Base-by-base conservation (phyloP, 2,888 invertebrate genomes). In the Drosophila imparisetae region DNA sequence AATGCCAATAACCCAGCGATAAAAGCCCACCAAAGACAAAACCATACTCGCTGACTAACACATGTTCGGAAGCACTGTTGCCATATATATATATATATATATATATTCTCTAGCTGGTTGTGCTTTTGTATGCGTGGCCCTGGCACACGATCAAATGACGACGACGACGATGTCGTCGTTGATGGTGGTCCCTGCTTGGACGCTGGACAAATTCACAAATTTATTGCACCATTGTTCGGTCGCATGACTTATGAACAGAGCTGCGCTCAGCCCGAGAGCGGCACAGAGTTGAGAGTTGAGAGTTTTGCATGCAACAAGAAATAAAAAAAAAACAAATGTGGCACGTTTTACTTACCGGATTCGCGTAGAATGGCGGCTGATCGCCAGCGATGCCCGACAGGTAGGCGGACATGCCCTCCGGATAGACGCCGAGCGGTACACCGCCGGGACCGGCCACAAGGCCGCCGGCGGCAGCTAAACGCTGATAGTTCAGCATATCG, bases 361-460 rank as follows among this genome's bases (percentile, higher is more conserved):
- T 95, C 59, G 96, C 95, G 93, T 97, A 97, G 93, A 97, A 97
- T 57, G 96, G 96, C 77, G 96, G 96, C 93, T 97, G 97, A 90
- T 97, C 97, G 38, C 96, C 96, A 63, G 96, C 96, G 70, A 97
- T 95, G 45, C 96, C 96, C 1, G 97, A 97, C 90, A 97, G 96
- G 93, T 97, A 97, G 30, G 97, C 97, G 21, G 97, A 96, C 95
- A 97, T 96, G 87, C 97, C 96, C 85, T 95, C 95, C 62, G 95
- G 95, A 93, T 97, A 97, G 95, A 97, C 97, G 38, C 96, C 95
- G 84, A 97, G 94, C 59, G 97, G 96, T 83, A 97, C 94, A 58
- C 96, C 96, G 21, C 95, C 95, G 3, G 94, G 93, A 42, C 93
- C 93, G 24, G 95, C 94, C 24, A 93, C 93, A 15, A 92, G 81